Base-by-base conservation (phyloP, 2,888 invertebrate species). In the Phaedon cochleariae region DNA sequence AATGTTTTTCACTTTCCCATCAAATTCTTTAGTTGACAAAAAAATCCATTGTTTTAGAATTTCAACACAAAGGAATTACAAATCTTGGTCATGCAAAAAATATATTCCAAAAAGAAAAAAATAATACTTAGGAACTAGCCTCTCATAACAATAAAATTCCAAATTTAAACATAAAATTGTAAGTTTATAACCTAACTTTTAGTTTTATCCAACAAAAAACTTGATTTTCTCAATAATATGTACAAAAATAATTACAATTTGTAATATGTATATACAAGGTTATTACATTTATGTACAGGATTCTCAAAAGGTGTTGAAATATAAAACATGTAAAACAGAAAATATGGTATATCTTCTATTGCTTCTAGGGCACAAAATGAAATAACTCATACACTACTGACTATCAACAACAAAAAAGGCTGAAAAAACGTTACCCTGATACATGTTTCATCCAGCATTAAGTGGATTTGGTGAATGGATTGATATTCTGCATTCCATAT, bases 161-260 rank as follows among this genome's bases (percentile, higher is more conserved):
- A 63, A 68, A 64, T 53, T 68, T 37, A 71, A 71, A 69, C 65
- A 69, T 51, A 59, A 64, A 60, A 62, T 61, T 68, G 60, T 62
- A 61, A 61, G 45, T 65, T 52, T 63, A 64, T 65, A 60, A 62
- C 49, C 63, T 63, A 63, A 54, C 34, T 48, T 49, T 60, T 55
- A 61, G 49, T 48, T 45, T 52, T 54, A 29, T 59, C 59, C 53
- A 65, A 68, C 62, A 65, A 60, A 68, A 62, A 60, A 61, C 21
- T 60, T 31, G 22, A 61, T 59, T 67, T 46, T 46, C 59, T 64
- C 63, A 64, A 64, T 58, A 52, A 59, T 70, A 70, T 70, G 58
- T 70, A 70, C 70, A 70, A 70, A 67, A 68, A 67, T 69, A 67
- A 69, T 67, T 68, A 69, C 69, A 69, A 63, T 64, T 61, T 64